These are phyloP conservation scores for Petrosia ficiformis DNA, from an alignment of 37 sponge, comb jelly and placozoan species.

Conservation along the genomic window DNA sequence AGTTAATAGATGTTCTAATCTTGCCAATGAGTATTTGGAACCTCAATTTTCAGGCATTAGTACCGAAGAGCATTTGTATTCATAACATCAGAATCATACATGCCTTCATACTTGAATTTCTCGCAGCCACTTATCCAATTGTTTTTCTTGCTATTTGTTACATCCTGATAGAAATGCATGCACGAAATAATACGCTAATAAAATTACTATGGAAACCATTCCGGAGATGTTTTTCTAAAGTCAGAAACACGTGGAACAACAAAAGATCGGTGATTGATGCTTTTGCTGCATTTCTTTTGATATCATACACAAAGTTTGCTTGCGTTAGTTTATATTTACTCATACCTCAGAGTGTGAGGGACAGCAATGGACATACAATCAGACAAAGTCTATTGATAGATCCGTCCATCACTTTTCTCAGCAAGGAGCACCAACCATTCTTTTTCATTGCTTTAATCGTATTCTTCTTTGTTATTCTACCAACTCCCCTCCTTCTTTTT, in stretches of 20 bases:
- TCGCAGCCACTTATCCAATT: conserved; percentile 36
- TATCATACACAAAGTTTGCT: conserved; percentile 49
- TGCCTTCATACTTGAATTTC: conserved; percentile 33
- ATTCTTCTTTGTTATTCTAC: background rate
- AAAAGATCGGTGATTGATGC: conserved; percentile 42
- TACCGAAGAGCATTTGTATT: no score
- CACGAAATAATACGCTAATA: background rate
- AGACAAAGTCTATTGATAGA: background rate
- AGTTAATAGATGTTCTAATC: no score
- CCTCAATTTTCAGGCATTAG: no score
- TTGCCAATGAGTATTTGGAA: no score
- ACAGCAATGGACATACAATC: background rate
- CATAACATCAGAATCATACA: no score
- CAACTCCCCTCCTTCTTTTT: background rate
- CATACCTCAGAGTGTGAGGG: background rate
- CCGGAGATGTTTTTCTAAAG: background rate
- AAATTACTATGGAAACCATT: conserved; percentile 42
- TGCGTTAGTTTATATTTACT: conserved; percentile 27
- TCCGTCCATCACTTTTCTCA: background rate
- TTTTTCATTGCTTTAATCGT: background rate
- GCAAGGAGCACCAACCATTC: background rate
- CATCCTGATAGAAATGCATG: conserved; percentile 30
- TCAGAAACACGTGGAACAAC: no score
- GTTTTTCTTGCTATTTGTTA: conserved; percentile 25
- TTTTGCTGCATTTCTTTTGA: conserved; percentile 28